Evolutionary conservation across 1,140 invertebrate genomes (phyloP).

Genomic region (Calephelis nemesis): DNA sequence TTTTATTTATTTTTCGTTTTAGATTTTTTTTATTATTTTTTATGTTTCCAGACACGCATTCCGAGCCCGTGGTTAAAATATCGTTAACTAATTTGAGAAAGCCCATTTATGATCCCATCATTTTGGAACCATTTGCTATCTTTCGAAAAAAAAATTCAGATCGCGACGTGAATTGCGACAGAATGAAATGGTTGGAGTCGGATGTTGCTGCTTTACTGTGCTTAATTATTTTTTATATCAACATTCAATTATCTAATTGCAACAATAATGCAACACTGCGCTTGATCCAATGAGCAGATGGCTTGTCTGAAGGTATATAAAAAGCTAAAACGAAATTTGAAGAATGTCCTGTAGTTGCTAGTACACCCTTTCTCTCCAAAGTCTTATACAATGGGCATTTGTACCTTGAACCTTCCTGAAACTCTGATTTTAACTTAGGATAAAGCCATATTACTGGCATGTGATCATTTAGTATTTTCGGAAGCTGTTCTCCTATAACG

Average conservation of each 20-base stretch:
- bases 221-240: too few relatives aligned
- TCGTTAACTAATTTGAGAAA: too few relatives aligned
- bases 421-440: constrained; percentile 79
- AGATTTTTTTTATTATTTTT: too few relatives aligned
- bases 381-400: constrained; percentile 94
- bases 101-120: too few relatives aligned
- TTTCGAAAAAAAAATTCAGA: too few relatives aligned
- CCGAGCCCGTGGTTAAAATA: too few relatives aligned
- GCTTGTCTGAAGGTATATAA: constrained; percentile 84
- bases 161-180: too few relatives aligned
- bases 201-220: too few relatives aligned
- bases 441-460: constrained; percentile 89
- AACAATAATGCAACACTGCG: constrained; percentile 91
- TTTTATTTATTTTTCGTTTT: too few relatives aligned
- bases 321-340: constrained; percentile 94
- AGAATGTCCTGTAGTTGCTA: constrained; percentile 94
- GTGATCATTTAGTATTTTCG: constrained; percentile 89
- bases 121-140: too few relatives aligned
- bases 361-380: constrained; percentile 88
- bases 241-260: constrained; percentile 85
- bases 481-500: constrained; percentile 86
- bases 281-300: constrained; percentile 91
- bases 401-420: constrained; percentile 82
- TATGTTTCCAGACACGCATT: too few relatives aligned
- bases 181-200: neutral